Evolutionary conservation across 2,888 invertebrate genomes (phyloP), one percentile per base, ranked within the genome.

Genomic region (Rhagium mordax): DNA sequence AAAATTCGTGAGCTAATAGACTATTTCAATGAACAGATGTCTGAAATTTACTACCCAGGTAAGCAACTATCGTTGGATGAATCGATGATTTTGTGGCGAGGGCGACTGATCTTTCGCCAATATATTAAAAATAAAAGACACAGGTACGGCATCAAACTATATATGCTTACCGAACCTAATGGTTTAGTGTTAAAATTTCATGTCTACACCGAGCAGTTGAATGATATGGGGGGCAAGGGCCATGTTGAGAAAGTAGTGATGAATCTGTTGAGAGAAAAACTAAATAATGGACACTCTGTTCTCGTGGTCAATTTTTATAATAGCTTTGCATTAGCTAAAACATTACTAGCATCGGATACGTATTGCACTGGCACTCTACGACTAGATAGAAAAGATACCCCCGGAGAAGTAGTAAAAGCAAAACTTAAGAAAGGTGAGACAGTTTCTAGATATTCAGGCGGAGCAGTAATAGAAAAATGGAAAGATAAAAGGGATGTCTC

Each of bases 1-100:
- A 85, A 86, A 83, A 83, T 86, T 48, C 76, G 78, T 15, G 79
- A 79, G 24, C 24, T 87, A n/a, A 70, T 87, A 15, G 82, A 85
- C 72, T 79, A 84, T 79, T 87, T 87, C 78, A 78, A 77, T 60
- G 13, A n/a, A 4, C 72, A 53, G 62, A 78, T 76, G 72, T 2
- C 18, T 27, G 66, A 48, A 33, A 59, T 80, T 51, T 80, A 78
- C 76, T 78, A 79, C 33, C 78, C 79, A 16, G 72, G 48, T 29
- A 74, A 72, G 71, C 68, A 81, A 27, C 67, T 81, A 8, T 72
- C 76, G 18, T 18, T 80, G 16, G 78, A 80, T 62, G 81, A 79
- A 71, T 76, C 72, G 2, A 79, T 81, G 79, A 72, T 82, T 8
- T 62, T 78, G 27, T 81, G 76, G 77, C 29, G 85, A n/a, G 86